phyloP scores from a whole-genome alignment of 2,797 vertebrate species.

The Myotis vivesi region DNA sequence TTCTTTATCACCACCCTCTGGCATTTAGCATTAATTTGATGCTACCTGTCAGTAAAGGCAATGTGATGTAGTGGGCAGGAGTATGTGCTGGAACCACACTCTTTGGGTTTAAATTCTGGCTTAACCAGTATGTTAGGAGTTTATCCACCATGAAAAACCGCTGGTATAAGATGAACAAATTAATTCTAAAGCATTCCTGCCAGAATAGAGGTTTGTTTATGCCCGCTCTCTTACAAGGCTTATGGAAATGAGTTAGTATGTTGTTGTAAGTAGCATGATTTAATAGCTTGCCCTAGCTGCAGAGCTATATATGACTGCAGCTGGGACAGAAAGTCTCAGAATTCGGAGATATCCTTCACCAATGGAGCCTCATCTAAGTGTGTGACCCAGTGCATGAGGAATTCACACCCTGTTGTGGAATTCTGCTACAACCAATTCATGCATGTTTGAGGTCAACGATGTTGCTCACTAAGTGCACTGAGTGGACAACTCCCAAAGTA shows the following conservation, averaged over 20 bases:
- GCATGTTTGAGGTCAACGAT: neutral
- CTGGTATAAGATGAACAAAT: conserved; percentile 31
- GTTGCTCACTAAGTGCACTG: neutral
- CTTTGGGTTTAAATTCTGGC: neutral
- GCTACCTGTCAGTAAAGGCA: neutral
- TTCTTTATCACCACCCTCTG: neutral
- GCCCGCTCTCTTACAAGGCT: neutral
- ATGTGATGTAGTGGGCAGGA: neutral
- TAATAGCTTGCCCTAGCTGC: neutral
- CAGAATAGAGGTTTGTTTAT: neutral
- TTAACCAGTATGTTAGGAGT: neutral
- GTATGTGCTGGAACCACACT: neutral
- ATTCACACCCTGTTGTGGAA: conserved; percentile 36
- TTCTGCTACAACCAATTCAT: conserved; percentile 20
- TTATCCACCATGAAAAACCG: neutral
- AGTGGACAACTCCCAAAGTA: neutral
- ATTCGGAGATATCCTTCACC: conserved; percentile 41
- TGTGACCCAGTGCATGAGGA: conserved; percentile 22
- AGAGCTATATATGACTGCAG: neutral
- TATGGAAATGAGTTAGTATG: conserved; percentile 30
- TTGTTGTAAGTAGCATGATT: neutral
- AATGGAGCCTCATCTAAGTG: conserved; percentile 40
- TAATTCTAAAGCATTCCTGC: conserved; percentile 24
- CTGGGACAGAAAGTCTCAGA: conserved; percentile 18
- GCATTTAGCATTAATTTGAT: neutral